These are phyloP conservation scores for Alethe castanea DNA, from an alignment of 2,113 vertebrate genomes.

Conservation along the genomic window DNA sequence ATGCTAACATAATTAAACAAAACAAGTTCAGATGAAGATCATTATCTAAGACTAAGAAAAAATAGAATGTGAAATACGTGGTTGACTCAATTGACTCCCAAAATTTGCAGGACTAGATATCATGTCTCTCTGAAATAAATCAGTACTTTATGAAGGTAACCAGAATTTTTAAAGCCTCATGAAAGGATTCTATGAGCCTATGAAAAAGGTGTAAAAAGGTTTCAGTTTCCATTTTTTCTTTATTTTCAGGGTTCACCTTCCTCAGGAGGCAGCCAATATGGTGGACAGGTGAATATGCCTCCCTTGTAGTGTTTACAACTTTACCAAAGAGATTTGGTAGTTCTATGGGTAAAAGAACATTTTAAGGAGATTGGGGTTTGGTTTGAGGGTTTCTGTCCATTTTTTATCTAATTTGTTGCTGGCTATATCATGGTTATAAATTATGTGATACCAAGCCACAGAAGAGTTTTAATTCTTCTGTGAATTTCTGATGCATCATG, in stretches of 20 bases:
- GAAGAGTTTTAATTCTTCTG: neutral
- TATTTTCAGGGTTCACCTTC: conserved; percentile 10
- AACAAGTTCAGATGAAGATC: neutral
- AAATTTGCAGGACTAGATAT: neutral
- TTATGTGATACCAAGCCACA: neutral
- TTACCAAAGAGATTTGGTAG: neutral
- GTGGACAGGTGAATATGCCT: conserved; percentile 38
- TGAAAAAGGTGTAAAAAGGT: neutral
- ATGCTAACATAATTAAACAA: neutral
- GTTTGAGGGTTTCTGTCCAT: neutral
- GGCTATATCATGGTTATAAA: neutral
- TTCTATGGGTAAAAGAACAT: neutral
- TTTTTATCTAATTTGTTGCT: neutral
- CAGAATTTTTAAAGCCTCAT: neutral
- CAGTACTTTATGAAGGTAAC: neutral
- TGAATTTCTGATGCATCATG: neutral
- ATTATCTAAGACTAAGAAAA: neutral
- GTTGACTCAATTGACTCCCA: neutral
- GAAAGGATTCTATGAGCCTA: neutral
- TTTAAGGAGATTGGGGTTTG: neutral
- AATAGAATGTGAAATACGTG: neutral
- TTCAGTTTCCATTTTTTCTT: neutral
- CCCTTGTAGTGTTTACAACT: neutral
- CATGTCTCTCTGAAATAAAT: neutral
- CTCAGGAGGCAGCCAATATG: conserved; percentile 6